phyloP scores from a whole-genome alignment of 2,797 vertebrate genomes.

The Poeciliopsis paucimaculata region DNA sequence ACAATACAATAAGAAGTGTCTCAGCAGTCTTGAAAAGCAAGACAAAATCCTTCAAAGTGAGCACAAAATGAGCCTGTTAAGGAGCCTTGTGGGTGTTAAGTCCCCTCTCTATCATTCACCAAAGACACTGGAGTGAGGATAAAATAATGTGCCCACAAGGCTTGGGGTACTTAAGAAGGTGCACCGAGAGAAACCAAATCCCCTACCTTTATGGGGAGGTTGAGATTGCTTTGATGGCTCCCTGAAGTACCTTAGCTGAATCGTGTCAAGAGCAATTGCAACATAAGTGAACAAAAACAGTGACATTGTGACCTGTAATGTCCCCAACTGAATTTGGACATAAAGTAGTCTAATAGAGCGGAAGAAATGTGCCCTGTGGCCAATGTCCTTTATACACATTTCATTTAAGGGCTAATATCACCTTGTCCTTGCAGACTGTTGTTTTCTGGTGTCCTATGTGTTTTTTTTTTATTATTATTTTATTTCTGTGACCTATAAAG shows the following conservation, averaged over 20 bases:
- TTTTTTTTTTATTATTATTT: slow-evolving; percentile 8
- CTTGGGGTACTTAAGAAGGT: slow-evolving; percentile 32
- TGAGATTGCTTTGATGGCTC: slow-evolving; percentile 36
- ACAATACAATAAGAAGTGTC: neutral
- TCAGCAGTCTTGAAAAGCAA: neutral
- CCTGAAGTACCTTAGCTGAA: slow-evolving; percentile 39
- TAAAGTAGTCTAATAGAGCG: slow-evolving; percentile 42
- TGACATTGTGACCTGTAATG: slow-evolving; percentile 20
- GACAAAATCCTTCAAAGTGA: neutral
- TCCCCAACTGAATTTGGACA: slow-evolving; percentile 50
- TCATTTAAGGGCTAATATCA: slow-evolving; percentile 48
- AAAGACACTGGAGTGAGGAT: slow-evolving; percentile 34
- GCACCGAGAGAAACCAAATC: slow-evolving; percentile 35
- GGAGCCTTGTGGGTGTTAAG: slow-evolving; percentile 1
- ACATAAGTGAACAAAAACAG: slow-evolving; percentile 27
- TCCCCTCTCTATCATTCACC: slow-evolving; percentile 8
- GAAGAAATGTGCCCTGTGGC: slow-evolving; percentile 30
- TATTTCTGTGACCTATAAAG: neutral
- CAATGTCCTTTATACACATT: slow-evolving; percentile 38
- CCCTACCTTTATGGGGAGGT: slow-evolving; percentile 37
- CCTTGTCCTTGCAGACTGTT: slow-evolving; percentile 46
- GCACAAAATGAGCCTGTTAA: slow-evolving; percentile 14
- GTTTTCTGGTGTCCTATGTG: slow-evolving; percentile 34
- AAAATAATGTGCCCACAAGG: slow-evolving; percentile 37
- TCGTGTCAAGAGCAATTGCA: slow-evolving; percentile 24